Percentiles rank a stretch among this genome's conserved stretches.
Evolutionary conservation across 2,888 invertebrate species (phyloP).

Genomic region (Cheilosia vernalis): DNA sequence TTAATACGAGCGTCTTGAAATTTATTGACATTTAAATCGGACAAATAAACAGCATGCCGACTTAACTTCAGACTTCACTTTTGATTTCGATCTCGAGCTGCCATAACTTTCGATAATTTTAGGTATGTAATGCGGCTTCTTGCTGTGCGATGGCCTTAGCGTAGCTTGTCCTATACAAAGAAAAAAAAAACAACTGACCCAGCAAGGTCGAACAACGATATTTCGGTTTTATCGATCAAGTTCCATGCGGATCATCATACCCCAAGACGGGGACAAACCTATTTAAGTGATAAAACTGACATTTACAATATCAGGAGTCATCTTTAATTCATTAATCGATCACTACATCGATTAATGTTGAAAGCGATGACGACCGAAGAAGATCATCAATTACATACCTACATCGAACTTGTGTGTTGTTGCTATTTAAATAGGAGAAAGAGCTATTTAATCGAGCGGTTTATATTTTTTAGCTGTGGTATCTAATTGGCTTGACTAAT

Average conservation of each 20-base stretch:
- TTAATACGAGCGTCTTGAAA: slow-evolving; percentile 35
- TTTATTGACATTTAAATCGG: slow-evolving; percentile 15
- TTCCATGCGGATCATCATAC: not conserved
- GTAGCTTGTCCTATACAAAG: slow-evolving; percentile 4
- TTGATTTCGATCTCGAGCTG: not conserved
- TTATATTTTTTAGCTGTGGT: not conserved
- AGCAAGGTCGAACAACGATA: slow-evolving; percentile 10
- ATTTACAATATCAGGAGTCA: slow-evolving; percentile 23
- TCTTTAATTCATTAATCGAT: slow-evolving; percentile 42
- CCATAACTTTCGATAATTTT: slow-evolving; percentile 1
- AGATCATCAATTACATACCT: not conserved
- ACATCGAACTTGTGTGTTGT: not conserved
- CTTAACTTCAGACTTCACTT: not conserved
- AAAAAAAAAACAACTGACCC: not conserved
- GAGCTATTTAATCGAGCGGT: not conserved
- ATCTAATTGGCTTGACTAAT: slow-evolving; percentile 5
- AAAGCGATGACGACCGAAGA: slow-evolving; percentile 8
- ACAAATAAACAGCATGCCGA: not conserved
- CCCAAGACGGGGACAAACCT: slow-evolving; percentile 11
- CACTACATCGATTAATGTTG: slow-evolving; percentile 5
- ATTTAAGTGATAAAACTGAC: slow-evolving; percentile 24
- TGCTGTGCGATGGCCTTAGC: slow-evolving; percentile 22
- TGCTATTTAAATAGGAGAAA: not conserved
- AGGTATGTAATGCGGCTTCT: not conserved
- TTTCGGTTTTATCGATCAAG: slow-evolving; percentile 29